These are phyloP conservation scores for Pitangus sulphuratus DNA, from an alignment of 2,797 vertebrate species.

Conservation along the genomic window DNA sequence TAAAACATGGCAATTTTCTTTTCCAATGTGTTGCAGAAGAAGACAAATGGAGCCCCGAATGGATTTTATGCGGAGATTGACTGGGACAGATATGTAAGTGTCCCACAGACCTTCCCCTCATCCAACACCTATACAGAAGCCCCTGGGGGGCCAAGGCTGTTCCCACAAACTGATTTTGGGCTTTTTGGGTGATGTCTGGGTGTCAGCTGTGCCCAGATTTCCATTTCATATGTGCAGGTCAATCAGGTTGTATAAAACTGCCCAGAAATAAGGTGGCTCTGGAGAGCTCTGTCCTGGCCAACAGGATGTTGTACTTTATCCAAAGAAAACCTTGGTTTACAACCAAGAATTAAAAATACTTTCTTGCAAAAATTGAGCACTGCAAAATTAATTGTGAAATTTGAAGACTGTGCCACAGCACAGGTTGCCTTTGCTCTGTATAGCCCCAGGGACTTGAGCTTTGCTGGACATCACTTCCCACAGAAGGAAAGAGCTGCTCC, in stretches of 20 bases:
- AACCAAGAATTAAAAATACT: neutral
- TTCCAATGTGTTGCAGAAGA: constrained; percentile 84
- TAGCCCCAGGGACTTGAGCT: fast-evolving
- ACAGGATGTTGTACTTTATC: fast-evolving
- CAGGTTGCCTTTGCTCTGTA: fast-evolving
- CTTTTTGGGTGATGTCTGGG: neutral
- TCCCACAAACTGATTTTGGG: fast-evolving
- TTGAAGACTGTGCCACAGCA: fast-evolving
- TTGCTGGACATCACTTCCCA: fast-evolving
- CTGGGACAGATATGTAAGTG: constrained; percentile 98
- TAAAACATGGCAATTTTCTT: neutral
- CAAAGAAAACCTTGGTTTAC: neutral
- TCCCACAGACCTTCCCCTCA: neutral
- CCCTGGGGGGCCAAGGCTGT: fast-evolving
- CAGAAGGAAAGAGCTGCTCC: neutral
- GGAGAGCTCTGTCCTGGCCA: neutral
- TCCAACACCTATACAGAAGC: neutral
- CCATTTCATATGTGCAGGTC: neutral
- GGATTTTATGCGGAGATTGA: constrained; percentile 98
- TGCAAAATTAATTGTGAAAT: fast-evolving
- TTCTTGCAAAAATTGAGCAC: neutral
- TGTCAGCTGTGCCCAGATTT: neutral
- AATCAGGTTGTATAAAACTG: neutral
- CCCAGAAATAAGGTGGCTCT: neutral
- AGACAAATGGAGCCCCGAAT: constrained; percentile 93